Base-by-base conservation (phyloP, 1,140 invertebrate genomes). In the Proctacanthus coquilletti region DNA sequence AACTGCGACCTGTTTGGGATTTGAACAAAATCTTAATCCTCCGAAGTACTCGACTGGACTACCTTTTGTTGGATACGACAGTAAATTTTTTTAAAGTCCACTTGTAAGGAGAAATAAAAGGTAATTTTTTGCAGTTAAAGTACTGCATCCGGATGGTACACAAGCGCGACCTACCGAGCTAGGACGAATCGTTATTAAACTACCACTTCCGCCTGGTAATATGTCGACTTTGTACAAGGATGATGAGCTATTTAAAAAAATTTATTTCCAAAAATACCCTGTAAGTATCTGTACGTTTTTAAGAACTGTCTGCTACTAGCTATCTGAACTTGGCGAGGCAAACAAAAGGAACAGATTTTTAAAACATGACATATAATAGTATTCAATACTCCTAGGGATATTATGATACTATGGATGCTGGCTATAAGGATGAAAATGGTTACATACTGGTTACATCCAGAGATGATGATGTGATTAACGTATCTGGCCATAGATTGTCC, bases 401-500 rank as follows among this genome's bases (percentile, higher is more conserved):
- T 56, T 95, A 95, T 48, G 87, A 94, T 49, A 94, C 89, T 4
- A 91, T 92, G 81, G 91, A 96, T 53, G 84, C 86, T 1, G 91
- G 89, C 0, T 86, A 80, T 50, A 69, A 74, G 21, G 86, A 92
- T 50, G 71, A 80, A 36, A 74, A 79, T 42, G 87, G 86, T 3
- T 85, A 87, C 39, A 68, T 95, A 2, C 85, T 80, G 51, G 84
- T 95, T 0, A 84, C 86, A 20, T 81, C 88, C 0, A 65, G 91
- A 17, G 84, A 84, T 38, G 91, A 96, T 63, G 91, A 96, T 59
- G 78, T 96, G n/a, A 94, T 96, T 38, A 95, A 95, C 52, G 88
- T 95, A 1, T 83, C 91, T 2, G 89, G 91, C 0, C 88, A 94
- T 53, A 65, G 89, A 30, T 62, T 96, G 9, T 89, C 85, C 0